These are phyloP conservation scores for Amphilophus citrinellus DNA, from an alignment of 2,113 vertebrate genomes.

Conservation along the genomic window DNA sequence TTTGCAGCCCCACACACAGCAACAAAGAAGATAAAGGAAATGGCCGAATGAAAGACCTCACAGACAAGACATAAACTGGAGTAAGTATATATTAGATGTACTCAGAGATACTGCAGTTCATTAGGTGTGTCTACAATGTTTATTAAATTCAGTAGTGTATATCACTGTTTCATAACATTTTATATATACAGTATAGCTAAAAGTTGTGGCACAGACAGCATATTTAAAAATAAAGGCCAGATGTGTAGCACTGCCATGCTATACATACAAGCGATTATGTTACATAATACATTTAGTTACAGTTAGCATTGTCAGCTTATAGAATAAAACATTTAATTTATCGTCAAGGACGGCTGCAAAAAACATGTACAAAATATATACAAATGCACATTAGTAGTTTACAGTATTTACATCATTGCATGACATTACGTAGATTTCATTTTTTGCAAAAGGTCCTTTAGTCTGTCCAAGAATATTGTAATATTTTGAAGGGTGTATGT, in stretches of 20 bases:
- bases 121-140: background rate
- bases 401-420: conserved; percentile 34
- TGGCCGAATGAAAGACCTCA: background rate
- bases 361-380: conserved; percentile 48
- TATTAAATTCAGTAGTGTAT: conserved; percentile 37
- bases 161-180: conserved; percentile 2
- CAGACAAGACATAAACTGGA: conserved; percentile 13
- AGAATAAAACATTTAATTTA: conserved; percentile 3
- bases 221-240: background rate
- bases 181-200: conserved; percentile 10
- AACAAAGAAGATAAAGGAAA: background rate
- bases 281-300: background rate
- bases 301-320: background rate
- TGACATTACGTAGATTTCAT: background rate
- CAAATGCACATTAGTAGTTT: conserved; percentile 31
- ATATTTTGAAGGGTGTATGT: conserved; percentile 42
- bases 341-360: background rate
- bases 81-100: background rate
- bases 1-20: too few species aligned
- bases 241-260: background rate
- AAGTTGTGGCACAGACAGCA: background rate
- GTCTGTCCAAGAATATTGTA: conserved; percentile 53
- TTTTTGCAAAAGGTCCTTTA: conserved; percentile 54
- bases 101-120: background rate
- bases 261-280: background rate